A percentile compares a stretch with the other conserved stretches of the same genome.
Conservation (phyloP, 2,888 invertebrate genomes). For the Cancer borealis region DNA sequence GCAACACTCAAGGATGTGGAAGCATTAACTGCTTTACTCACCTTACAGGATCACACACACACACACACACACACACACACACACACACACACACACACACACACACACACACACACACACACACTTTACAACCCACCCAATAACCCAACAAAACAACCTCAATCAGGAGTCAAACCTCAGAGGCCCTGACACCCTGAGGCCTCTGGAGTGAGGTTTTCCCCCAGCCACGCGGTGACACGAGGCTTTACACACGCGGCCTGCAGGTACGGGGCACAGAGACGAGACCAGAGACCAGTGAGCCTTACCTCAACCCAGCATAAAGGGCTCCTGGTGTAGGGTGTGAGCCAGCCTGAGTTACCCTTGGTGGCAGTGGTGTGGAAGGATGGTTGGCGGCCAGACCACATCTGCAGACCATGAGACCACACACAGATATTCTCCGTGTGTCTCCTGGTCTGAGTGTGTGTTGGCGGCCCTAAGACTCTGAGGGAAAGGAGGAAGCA, state of each 20-base stretch:
- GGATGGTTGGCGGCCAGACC: not conserved
- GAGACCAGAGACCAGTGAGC: not conserved
- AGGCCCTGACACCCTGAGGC: not conserved
- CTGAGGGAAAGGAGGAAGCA: too few relatives aligned
- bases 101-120: not conserved
- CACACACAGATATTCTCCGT: too few relatives aligned
- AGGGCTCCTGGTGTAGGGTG: not conserved
- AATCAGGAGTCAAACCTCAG: not conserved
- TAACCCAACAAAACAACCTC: not conserved
- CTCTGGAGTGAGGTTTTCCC: not conserved
- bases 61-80: not conserved
- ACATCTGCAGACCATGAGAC: too few relatives aligned
- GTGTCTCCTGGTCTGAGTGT: too few relatives aligned
- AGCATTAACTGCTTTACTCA: not conserved
- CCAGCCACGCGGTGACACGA: not conserved
- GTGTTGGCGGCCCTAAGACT: too few relatives aligned
- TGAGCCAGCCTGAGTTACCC: not conserved
- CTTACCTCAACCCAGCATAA: not conserved
- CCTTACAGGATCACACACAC: not conserved
- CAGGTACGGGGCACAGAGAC: not conserved
- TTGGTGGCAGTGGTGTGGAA: conserved; percentile 33
- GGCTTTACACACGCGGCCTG: not conserved
- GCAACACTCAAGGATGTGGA: not conserved
- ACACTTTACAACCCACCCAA: not conserved
- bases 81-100: not conserved